phyloP scores from a whole-genome alignment of 2,888 invertebrate genomes.

The Axea sp. region DNA sequence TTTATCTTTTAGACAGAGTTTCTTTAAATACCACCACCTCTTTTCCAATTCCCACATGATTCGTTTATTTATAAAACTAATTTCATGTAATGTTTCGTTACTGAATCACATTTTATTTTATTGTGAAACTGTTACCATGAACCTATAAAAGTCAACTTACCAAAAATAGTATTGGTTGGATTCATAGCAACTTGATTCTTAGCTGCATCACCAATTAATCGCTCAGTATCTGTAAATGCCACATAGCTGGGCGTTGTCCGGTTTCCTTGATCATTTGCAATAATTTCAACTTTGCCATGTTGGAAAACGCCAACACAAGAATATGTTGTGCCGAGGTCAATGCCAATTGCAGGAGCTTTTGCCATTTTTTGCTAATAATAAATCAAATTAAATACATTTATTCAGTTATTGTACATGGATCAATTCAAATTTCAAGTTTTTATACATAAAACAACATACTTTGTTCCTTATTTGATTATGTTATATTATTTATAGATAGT shows the following conservation, averaged over 20 bases:
- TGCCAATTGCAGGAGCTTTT: slow-evolving; percentile 84
- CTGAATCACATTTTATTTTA: too few relatives aligned
- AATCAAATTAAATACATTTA: slow-evolving; percentile 1
- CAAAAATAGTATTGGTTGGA: slow-evolving; percentile 92
- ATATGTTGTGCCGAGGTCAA: slow-evolving; percentile 93
- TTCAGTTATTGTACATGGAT: too few relatives aligned
- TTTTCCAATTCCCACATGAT: too few relatives aligned
- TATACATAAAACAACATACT: too few relatives aligned
- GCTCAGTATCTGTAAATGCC: slow-evolving; percentile 91
- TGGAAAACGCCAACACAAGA: slow-evolving; percentile 93
- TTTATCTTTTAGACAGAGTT: too few relatives aligned
- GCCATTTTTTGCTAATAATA: slow-evolving; percentile 62
- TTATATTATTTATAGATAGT: too few relatives aligned
- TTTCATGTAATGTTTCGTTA: too few relatives aligned
- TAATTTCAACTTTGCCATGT: slow-evolving; percentile 89
- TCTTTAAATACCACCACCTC: too few relatives aligned
- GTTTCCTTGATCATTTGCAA: slow-evolving; percentile 94
- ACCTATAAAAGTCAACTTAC: slow-evolving; percentile 79
- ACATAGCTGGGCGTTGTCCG: slow-evolving; percentile 93
- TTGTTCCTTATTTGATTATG: too few relatives aligned
- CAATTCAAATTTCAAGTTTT: too few relatives aligned
- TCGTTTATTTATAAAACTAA: too few relatives aligned
- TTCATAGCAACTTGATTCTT: slow-evolving; percentile 93
- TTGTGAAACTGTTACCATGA: too few relatives aligned
- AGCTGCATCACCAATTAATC: slow-evolving; percentile 92